These are phyloP conservation scores for Norana najaformis DNA, from an alignment of 2,888 invertebrate species.

Conservation along the genomic window DNA sequence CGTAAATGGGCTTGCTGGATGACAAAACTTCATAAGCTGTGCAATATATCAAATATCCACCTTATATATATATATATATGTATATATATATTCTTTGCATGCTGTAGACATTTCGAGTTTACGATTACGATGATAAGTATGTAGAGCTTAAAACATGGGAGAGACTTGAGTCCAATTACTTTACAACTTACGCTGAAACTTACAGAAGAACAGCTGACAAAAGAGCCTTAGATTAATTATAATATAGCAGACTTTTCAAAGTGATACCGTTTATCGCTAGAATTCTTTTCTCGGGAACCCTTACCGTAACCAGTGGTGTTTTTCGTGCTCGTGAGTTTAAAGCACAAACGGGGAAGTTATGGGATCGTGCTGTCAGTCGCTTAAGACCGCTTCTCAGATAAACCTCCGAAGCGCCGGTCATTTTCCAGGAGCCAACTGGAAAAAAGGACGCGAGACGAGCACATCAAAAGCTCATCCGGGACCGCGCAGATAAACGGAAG, in stretches of 20 bases:
- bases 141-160: not conserved
- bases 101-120: too few relatives aligned
- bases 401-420: conserved; percentile 7
- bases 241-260: not conserved
- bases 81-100: too few relatives aligned
- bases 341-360: not conserved
- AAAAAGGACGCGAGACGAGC: not conserved
- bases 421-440: conserved; percentile 13
- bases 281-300: not conserved
- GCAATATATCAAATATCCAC: too few relatives aligned
- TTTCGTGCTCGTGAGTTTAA: not conserved
- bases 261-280: not conserved
- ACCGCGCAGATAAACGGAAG: not conserved
- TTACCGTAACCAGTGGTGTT: not conserved
- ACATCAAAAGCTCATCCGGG: not conserved
- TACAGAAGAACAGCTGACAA: too few relatives aligned
- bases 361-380: not conserved
- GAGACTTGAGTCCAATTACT: not conserved
- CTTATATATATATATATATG: too few relatives aligned
- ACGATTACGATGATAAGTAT: too few relatives aligned
- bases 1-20: too few relatives aligned
- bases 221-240: not conserved
- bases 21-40: too few relatives aligned
- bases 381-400: not conserved
- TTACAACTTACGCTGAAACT: not conserved